phyloP scores from a whole-genome alignment of 2,113 vertebrate genomes.

The Bos indicus region DNA sequence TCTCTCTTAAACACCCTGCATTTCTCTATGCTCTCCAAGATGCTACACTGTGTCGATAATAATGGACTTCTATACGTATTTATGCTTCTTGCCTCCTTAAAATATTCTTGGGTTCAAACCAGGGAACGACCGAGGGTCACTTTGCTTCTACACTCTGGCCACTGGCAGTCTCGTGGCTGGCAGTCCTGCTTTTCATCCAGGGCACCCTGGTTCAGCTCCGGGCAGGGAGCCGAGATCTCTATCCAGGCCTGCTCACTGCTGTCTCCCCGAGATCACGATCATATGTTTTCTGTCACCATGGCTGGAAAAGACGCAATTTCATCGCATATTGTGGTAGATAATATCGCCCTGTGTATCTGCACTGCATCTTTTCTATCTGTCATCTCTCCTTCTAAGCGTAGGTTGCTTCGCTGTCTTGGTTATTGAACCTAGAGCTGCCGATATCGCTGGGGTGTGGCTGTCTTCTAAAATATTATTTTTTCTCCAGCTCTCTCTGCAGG shows the following conservation, averaged over 20 bases:
- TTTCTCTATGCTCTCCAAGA: background rate
- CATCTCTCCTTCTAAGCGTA: too few relatives aligned
- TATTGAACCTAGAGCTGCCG: too few relatives aligned
- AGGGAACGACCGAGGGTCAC: background rate
- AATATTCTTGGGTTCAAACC: background rate
- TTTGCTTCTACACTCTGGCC: background rate
- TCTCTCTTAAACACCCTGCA: background rate
- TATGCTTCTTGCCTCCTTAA: background rate
- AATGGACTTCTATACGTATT: background rate
- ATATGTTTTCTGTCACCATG: accelerated
- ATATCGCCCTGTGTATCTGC: accelerated
- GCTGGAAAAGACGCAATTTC: accelerated
- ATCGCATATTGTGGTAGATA: accelerated
- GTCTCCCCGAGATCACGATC: background rate
- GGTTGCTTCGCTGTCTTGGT: too few relatives aligned
- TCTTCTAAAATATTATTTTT: too few relatives aligned
- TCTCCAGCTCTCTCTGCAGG: too few relatives aligned
- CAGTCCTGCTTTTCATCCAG: background rate
- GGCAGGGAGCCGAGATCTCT: background rate
- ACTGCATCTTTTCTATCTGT: too few relatives aligned
- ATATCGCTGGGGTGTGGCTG: too few relatives aligned
- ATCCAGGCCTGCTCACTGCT: accelerated
- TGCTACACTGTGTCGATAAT: accelerated
- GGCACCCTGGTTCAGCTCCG: background rate
- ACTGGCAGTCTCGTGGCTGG: accelerated